Conservation (phyloP, 2,797 vertebrate genomes). For the Poeciliopsis paucimaculata region DNA sequence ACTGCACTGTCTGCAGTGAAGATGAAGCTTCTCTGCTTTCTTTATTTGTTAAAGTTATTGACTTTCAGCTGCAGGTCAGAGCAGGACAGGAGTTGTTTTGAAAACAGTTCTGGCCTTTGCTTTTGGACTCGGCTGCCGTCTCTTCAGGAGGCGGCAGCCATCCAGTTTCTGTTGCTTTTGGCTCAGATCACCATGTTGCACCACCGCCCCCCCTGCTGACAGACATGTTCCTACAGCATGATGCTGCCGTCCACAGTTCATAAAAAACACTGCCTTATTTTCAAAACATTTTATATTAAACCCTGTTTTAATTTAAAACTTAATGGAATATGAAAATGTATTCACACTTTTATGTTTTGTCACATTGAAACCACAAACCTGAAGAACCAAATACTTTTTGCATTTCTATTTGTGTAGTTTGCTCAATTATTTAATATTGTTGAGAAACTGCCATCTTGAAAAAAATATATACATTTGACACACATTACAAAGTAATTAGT, state of each 20-base stretch:
- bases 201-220: neutral
- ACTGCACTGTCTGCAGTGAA: neutral
- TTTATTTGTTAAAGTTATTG: conserved; percentile 58
- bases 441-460: too few relatives aligned
- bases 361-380: neutral
- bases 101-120: conserved; percentile 34
- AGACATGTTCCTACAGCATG: neutral
- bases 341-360: neutral
- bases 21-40: conserved; percentile 4
- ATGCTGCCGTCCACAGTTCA: neutral
- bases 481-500: too few relatives aligned
- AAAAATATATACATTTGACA: too few relatives aligned
- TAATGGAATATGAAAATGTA: too few relatives aligned
- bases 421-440: too few relatives aligned
- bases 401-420: too few relatives aligned
- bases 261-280: neutral
- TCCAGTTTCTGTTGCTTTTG: conserved; percentile 8
- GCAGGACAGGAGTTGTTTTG: conserved; percentile 70
- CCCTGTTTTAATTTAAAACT: neutral
- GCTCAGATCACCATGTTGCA: neutral
- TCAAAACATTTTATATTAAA: neutral
- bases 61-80: conserved; percentile 53
- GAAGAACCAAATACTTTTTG: neutral
- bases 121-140: neutral
- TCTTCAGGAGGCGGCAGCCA: neutral